Evolutionary conservation across 1,140 invertebrate genomes (phyloP).

Genomic region (Drosophila parabipectinata): DNA sequence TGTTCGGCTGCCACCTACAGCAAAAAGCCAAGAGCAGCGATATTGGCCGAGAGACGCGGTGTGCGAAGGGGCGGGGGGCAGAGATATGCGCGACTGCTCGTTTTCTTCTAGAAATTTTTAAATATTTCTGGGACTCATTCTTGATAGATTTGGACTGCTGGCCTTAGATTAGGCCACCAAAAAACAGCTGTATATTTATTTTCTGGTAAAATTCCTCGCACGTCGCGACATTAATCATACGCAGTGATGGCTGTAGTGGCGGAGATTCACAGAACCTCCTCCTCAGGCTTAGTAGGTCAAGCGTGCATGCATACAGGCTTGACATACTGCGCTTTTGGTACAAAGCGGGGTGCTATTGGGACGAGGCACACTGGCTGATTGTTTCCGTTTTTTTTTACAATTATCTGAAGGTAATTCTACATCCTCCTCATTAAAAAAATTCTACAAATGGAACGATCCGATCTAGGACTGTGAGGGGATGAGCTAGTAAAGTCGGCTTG

Average conservation of each 20-base stretch:
- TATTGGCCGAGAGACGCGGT: constrained; percentile 10
- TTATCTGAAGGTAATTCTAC: neutral
- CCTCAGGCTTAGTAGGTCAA: constrained; percentile 46
- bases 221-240: constrained; percentile 63
- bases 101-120: constrained; percentile 74
- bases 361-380: constrained; percentile 23
- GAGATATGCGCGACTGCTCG: constrained; percentile 21
- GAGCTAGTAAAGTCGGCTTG: too few relatives aligned
- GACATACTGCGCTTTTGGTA: constrained; percentile 47
- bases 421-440: neutral
- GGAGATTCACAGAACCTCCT: neutral
- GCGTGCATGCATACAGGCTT: constrained; percentile 55
- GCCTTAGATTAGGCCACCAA: constrained; percentile 58
- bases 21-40: constrained; percentile 19
- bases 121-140: constrained; percentile 47
- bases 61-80: neutral
- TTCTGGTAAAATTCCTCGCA: constrained; percentile 53
- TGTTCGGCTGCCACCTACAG: constrained; percentile 48
- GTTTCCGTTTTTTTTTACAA: constrained; percentile 3
- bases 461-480: neutral
- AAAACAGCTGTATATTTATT: constrained; percentile 42
- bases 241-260: constrained; percentile 34
- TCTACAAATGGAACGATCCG: neutral
- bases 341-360: constrained; percentile 6
- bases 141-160: constrained; percentile 57